phyloP scores from a whole-genome alignment of 2,797 vertebrate genomes.

The Neosalanx taihuensis region DNA sequence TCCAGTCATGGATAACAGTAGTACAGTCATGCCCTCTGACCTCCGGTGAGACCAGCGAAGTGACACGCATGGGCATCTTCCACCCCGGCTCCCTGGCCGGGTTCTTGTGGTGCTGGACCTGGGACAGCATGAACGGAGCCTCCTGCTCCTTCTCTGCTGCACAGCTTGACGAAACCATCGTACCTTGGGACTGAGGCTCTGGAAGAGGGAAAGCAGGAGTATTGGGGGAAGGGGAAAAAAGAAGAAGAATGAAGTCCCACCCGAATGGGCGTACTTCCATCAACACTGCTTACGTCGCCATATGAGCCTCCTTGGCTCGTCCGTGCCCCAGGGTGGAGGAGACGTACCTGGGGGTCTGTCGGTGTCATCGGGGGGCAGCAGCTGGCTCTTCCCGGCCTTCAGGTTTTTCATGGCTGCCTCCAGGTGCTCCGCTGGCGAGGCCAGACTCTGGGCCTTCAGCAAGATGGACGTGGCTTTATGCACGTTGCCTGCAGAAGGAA shows the following conservation, averaged over 20 bases:
- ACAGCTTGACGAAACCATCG: conserved; percentile 14
- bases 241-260: too few relatives aligned
- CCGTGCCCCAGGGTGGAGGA: too few relatives aligned
- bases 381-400: conserved; percentile 74
- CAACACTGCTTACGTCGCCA: too few relatives aligned
- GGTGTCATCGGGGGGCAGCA: conserved; percentile 77
- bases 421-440: conserved; percentile 80
- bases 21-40: conserved; percentile 40
- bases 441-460: conserved; percentile 81
- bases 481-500: conserved; percentile 75
- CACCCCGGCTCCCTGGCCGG: conserved; percentile 59
- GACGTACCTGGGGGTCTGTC: conserved; percentile 73
- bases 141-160: conserved; percentile 43
- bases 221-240: too few relatives aligned
- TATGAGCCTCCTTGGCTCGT: too few relatives aligned
- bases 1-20: background rate
- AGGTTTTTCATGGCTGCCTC: conserved; percentile 83
- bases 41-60: conserved; percentile 67
- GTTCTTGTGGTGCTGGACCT: conserved; percentile 47
- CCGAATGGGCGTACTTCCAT: too few relatives aligned
- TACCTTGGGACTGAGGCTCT: conserved; percentile 29
- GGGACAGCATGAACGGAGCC: conserved; percentile 40
- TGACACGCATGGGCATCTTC: conserved; percentile 62
- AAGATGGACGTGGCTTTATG: conserved; percentile 88
- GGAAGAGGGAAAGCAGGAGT: conserved; percentile 7